Base-by-base conservation (phyloP, 2,888 invertebrate species). In the Aphidoletes aphidimyza region DNA sequence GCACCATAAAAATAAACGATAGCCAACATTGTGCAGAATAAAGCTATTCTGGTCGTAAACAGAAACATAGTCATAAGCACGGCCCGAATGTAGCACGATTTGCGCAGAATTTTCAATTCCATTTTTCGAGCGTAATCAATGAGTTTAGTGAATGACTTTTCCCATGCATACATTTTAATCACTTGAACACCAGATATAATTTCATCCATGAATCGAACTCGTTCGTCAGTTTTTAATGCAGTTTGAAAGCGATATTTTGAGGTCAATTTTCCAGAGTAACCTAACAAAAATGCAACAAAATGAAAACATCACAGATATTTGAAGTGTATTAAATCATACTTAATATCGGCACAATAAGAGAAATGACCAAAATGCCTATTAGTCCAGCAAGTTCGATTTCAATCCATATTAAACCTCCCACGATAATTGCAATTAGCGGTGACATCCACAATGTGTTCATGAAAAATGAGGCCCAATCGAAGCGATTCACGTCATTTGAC, bases 141-240 rank as follows among this genome's bases (percentile, higher is more conserved):
- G 34, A 96, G 91, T 86, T 93, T 92, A 83, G 94, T 93, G 88
- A 97, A 97, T 0, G 96, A 95, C 87, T 93, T 94, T 89, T 97
- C 97, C 94, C 97, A 97, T 0, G 96, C 95, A 88, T 97, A 97
- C 96, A 97, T 96, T 91, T 97, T 91, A 86, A 98, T 96, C 0
- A 98, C 96, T 90, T 96, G 93, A 88, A 97, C 95, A 0, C 97
- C 97, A 87, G 93, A 93, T 49, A 98, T 93, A 81, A 94, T 92
- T 88, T 94, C 96, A 87, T 94, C 94, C 95, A 95, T 95, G 19
- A 95, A 89, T 39, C 93, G 91, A 0, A 96, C 93, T 85, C 96
- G 90, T 87, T 94, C 93, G 87, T 96, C 96, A 0, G 95, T 93
- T 88, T 92, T 91, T 2, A 91, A 87, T 0, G 94, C 92, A 0